Evolutionary conservation across 2,888 invertebrate species (phyloP).

Genomic region (Norana najaformis): DNA sequence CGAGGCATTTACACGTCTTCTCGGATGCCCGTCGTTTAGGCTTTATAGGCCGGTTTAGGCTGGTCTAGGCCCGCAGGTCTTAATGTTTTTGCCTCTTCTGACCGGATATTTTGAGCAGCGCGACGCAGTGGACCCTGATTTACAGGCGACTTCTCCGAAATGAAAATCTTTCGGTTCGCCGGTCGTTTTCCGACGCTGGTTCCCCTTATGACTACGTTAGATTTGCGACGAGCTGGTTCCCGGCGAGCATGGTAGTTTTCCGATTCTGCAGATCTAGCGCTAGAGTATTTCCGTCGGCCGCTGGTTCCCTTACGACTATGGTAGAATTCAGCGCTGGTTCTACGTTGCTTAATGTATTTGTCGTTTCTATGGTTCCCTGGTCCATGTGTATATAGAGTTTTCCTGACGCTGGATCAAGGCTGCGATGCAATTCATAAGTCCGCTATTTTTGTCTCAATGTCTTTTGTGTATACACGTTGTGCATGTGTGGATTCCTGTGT

Average conservation of each 20-base stretch:
- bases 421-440: background rate
- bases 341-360: background rate
- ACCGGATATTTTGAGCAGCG: background rate
- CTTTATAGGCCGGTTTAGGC: background rate
- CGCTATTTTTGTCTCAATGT: background rate
- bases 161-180: background rate
- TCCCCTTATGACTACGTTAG: background rate
- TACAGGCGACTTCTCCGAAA: slow-evolving; percentile 7
- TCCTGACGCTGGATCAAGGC: background rate
- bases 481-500: background rate
- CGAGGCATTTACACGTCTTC: background rate
- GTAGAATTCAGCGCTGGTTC: background rate
- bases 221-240: background rate
- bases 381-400: background rate
- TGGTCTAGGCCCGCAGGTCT: background rate
- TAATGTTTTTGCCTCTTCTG: background rate
- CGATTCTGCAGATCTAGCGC: background rate
- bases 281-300: background rate
- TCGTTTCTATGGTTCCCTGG: background rate
- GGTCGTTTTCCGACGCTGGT: slow-evolving; percentile 22
- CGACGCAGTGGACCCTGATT: background rate
- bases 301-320: background rate
- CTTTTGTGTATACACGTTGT: background rate
- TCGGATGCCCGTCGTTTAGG: background rate
- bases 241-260: background rate